Conservation (phyloP, 2,797 vertebrate genomes). For the Paedocypris micromegethes region DNA sequence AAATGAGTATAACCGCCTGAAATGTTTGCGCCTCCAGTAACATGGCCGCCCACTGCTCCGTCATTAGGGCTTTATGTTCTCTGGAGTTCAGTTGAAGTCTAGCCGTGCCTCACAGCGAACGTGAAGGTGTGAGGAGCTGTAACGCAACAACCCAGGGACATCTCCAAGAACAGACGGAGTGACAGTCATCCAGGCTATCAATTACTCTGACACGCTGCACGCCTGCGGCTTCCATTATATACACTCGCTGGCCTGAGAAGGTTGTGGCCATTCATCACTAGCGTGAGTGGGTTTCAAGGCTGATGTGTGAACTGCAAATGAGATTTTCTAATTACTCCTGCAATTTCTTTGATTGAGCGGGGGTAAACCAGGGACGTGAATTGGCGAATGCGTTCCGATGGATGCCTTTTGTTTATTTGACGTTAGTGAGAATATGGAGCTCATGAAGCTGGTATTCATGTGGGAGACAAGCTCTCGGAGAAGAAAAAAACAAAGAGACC, state of each 20-base stretch:
- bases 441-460: not conserved
- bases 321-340: slow-evolving; percentile 39
- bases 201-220: slow-evolving; percentile 30
- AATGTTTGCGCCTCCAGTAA: not conserved
- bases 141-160: slow-evolving; percentile 11
- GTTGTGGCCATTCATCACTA: slow-evolving; percentile 40
- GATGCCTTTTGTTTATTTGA: slow-evolving; percentile 23
- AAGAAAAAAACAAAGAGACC: not conserved
- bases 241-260: slow-evolving; percentile 22
- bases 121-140: slow-evolving; percentile 21
- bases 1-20: not conserved
- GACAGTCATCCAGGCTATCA: slow-evolving; percentile 40
- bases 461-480: not conserved
- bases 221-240: slow-evolving; percentile 26
- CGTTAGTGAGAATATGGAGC: slow-evolving; percentile 3
- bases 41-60: not conserved
- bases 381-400: slow-evolving; percentile 38
- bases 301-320: slow-evolving; percentile 25
- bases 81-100: slow-evolving; percentile 5
- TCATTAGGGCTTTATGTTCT: not conserved
- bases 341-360: slow-evolving; percentile 36
- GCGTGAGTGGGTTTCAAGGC: slow-evolving; percentile 29
- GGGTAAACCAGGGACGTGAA: slow-evolving; percentile 33
- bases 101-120: slow-evolving; percentile 12
- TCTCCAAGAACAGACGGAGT: slow-evolving; percentile 19